phyloP scores from a whole-genome alignment of 2,888 invertebrate genomes.

The Brenthis daphne region DNA sequence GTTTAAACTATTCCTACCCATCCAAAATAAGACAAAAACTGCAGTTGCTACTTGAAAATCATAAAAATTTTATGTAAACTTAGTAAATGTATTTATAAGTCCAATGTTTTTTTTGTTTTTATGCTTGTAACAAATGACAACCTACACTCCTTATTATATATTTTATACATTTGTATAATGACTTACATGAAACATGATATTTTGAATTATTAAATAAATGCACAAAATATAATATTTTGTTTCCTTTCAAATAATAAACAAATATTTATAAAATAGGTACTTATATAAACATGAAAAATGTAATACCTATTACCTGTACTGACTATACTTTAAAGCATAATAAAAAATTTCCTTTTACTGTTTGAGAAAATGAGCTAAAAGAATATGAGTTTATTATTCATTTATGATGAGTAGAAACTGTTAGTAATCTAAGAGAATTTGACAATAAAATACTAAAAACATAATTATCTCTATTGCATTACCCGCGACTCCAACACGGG shows the following conservation, averaged over 20 bases:
- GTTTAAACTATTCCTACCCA: conserved; percentile 96
- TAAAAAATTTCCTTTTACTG: too few relatives aligned
- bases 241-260: neutral
- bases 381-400: too few relatives aligned
- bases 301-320: too few relatives aligned
- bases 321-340: too few relatives aligned
- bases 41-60: conserved; percentile 73
- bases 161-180: conserved; percentile 43
- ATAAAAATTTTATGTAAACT: conserved; percentile 36
- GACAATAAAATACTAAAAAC: too few relatives aligned
- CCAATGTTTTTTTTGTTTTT: conserved; percentile 56
- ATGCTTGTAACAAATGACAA: conserved; percentile 51
- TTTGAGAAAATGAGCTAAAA: too few relatives aligned
- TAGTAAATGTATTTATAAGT: conserved; percentile 66
- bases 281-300: too few relatives aligned
- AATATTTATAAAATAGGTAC: neutral
- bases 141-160: conserved; percentile 39
- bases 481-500: too few relatives aligned
- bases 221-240: conserved; percentile 28
- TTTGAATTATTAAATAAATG: conserved; percentile 44
- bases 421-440: too few relatives aligned
- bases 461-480: too few relatives aligned
- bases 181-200: conserved; percentile 24
- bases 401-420: too few relatives aligned
- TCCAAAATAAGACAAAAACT: conserved; percentile 88